These are phyloP conservation scores for Diabrotica virgifera DNA, from an alignment of 1,140 invertebrate genomes.

Conservation along the genomic window DNA sequence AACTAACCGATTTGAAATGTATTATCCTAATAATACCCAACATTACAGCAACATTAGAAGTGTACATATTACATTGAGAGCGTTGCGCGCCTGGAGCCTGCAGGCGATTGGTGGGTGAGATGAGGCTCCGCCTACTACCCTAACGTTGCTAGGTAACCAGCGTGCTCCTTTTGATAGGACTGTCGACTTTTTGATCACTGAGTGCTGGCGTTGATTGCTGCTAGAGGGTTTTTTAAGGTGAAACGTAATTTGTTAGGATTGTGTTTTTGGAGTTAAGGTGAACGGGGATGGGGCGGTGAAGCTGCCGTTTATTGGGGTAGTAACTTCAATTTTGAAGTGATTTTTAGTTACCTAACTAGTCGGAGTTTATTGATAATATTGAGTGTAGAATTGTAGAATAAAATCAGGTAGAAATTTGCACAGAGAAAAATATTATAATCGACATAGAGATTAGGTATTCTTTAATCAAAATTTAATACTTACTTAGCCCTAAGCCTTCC, in stretches of 20 bases:
- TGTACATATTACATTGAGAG: constrained; percentile 44
- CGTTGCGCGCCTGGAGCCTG: constrained; percentile 33
- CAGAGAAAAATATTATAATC: too few species aligned
- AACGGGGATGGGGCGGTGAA: neutral
- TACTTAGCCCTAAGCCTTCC: too few species aligned
- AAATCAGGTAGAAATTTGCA: too few species aligned
- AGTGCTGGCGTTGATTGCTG: constrained; percentile 21
- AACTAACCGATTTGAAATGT: constrained; percentile 50
- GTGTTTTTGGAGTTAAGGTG: neutral
- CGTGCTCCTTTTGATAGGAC: constrained; percentile 24
- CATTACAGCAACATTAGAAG: constrained; percentile 50
- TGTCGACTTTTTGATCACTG: constrained; percentile 29
- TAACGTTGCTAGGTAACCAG: constrained; percentile 36
- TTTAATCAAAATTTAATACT: too few species aligned
- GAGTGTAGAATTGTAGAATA: too few species aligned
- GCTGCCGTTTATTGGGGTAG: neutral
- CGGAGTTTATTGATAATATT: too few species aligned
- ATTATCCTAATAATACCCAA: constrained; percentile 49
- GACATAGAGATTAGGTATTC: too few species aligned
- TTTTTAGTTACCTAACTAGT: too few species aligned
- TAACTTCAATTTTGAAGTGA: neutral
- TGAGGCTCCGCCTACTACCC: constrained; percentile 38
- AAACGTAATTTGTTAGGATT: constrained; percentile 16
- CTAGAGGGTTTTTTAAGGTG: constrained; percentile 13
- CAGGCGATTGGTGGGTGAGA: constrained; percentile 34